These are phyloP conservation scores for Borostomias antarcticus DNA, from an alignment of 2,797 vertebrate species.

Conservation along the genomic window DNA sequence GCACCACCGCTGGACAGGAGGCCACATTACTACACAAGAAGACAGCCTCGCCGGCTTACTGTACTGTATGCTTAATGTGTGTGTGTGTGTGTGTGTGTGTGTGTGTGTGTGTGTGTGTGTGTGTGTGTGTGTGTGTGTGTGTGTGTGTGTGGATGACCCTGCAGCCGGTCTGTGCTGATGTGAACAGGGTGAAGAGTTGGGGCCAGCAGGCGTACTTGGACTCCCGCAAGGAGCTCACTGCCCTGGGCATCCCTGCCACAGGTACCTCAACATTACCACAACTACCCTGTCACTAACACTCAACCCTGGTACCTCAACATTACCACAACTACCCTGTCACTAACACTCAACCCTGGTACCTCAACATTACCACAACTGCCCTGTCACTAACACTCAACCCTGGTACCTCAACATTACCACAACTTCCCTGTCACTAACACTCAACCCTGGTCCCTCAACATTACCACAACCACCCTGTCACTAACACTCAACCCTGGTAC, in stretches of 20 bases:
- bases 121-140: not conserved
- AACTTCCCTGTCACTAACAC: no score
- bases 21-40: not conserved
- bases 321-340: no score
- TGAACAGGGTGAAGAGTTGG: slow-evolving; percentile 78
- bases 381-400: no score
- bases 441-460: no score
- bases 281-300: no score
- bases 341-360: no score
- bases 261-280: slow-evolving; percentile 46
- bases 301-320: no score
- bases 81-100: not conserved
- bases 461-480: no score
- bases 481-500: no score
- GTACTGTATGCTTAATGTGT: not conserved
- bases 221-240: slow-evolving; percentile 66
- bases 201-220: slow-evolving; percentile 73
- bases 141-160: slow-evolving; percentile 66
- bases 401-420: no score
- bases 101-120: slow-evolving; percentile 17
- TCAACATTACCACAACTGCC: no score
- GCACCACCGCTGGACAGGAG: not conserved
- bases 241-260: slow-evolving; percentile 48
- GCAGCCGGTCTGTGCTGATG: slow-evolving; percentile 81
- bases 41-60: no score